Base-by-base conservation (phyloP, 2,113 vertebrate species). In the Ochotona curzoniae region DNA sequence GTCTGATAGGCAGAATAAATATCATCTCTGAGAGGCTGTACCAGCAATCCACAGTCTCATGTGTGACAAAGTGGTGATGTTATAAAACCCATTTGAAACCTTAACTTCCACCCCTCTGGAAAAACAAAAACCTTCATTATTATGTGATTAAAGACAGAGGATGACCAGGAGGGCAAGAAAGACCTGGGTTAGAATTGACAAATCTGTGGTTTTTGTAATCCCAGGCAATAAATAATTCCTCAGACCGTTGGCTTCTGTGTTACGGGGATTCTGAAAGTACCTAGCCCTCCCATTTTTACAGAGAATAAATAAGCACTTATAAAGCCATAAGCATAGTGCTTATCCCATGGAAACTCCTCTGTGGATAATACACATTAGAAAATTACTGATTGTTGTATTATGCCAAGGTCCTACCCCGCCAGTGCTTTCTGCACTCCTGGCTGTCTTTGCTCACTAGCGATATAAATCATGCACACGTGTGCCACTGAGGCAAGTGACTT, bases 41-140 rank as follows among this genome's bases (percentile, higher is more conserved):
- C 54, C 9, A 15, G 49, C 14, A 4, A 10, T 51, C 28, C 44
- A 30, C 14, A 61, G 7, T 18, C 5, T 0, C 25, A 2, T 20
- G 26, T 18, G 15, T 28, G 23, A 88, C 30, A 30, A 8, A 32
- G 23, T 15, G 17, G 28, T 14, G 20, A 63, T 61, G 35, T 49
- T 35, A 49, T 17, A 64, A 83, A 66, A 30, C 1, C 54, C 44
- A 28, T 0, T 35, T 26, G 8, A 83, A 61, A 32, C n/a, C 4
- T 9, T 35, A 26, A 64, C 11, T 13, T 64, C 30, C 1, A 20
- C 0, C 10, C 38, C 38, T 44, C 38, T 44, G 38, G 38, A 44
- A 44, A 44, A 44, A 44, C 1, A 30, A 44, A 44, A 54, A 44
- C 3, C n/a, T 49, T 8, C 30, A n/a, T 20, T 79, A 38, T 23